Evolutionary conservation across 2,888 invertebrate genomes (phyloP).

Genomic region (Stenoptilia bipunctidactyla): DNA sequence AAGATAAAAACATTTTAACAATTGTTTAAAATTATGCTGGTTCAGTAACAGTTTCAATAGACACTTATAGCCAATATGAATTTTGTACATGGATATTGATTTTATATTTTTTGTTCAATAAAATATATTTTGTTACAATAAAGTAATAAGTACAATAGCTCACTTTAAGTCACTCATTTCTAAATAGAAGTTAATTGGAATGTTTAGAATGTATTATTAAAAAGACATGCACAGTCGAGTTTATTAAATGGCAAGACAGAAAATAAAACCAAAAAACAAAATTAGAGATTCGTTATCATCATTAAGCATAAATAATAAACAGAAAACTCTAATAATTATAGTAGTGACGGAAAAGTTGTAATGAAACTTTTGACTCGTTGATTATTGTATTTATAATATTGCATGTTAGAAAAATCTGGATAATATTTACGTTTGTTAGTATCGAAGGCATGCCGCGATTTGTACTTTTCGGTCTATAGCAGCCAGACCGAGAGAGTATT

Average conservation of each 20-base stretch:
- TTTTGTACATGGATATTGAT: constrained; percentile 33
- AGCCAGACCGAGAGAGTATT: constrained; percentile 32
- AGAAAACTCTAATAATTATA: too few species aligned
- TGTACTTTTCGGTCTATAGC: constrained; percentile 58
- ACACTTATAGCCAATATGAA: constrained; percentile 8
- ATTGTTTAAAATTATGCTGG: constrained; percentile 9
- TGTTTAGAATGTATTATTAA: constrained; percentile 44
- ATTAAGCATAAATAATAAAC: too few species aligned
- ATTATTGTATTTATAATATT: too few species aligned
- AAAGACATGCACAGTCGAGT: constrained; percentile 5
- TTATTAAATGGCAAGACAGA: constrained; percentile 27
- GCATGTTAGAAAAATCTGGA: too few species aligned
- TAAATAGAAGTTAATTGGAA: constrained; percentile 41
- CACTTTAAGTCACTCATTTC: constrained; percentile 64
- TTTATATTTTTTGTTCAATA: constrained; percentile 13
- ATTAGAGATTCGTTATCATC: too few species aligned
- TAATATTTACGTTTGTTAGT: constrained; percentile 5
- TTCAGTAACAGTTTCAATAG: background rate
- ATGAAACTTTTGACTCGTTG: too few species aligned
- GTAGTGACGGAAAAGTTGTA: too few species aligned
- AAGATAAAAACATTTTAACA: constrained; percentile 20
- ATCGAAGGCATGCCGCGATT: constrained; percentile 52
- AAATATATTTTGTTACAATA: constrained; percentile 8
- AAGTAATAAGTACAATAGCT: constrained; percentile 62
- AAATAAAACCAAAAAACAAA: constrained; percentile 18